Evolutionary conservation across 2,797 vertebrate genomes (phyloP).

Genomic region (Eleutherodactylus coqui): DNA sequence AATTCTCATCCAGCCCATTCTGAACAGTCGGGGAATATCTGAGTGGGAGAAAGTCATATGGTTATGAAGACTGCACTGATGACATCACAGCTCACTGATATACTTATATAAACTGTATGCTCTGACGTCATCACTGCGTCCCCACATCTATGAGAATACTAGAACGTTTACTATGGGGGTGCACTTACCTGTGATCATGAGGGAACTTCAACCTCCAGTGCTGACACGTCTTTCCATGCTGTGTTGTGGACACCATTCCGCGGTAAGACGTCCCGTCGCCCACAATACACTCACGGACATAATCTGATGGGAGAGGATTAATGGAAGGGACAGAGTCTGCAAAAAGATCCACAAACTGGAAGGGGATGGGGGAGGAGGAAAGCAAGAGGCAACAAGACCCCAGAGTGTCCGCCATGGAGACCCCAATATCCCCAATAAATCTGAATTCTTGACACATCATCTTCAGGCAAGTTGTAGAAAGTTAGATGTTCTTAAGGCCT

Average conservation of each 20-base stretch:
- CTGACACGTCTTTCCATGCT: slow-evolving; percentile 84
- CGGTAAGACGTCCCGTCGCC: slow-evolving; percentile 82
- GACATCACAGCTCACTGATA: background rate
- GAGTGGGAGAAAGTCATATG: background rate
- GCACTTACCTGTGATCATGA: slow-evolving; percentile 88
- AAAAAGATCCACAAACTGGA: no score
- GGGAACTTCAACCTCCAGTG: slow-evolving; percentile 90
- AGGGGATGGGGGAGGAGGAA: background rate
- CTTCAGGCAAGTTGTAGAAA: no score
- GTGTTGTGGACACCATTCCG: slow-evolving; percentile 81
- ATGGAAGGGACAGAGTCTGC: background rate
- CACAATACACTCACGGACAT: slow-evolving; percentile 87
- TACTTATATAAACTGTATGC: no score
- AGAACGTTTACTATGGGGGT: background rate
- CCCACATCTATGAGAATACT: background rate
- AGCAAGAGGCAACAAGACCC: no score
- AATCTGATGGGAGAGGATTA: slow-evolving; percentile 77
- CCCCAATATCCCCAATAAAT: no score
- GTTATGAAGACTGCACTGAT: no score
- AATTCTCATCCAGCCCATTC: slow-evolving; percentile 93
- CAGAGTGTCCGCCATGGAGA: no score
- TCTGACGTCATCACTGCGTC: background rate
- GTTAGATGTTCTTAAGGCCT: no score
- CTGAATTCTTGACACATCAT: no score
- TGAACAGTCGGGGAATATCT: slow-evolving; percentile 83